Evolutionary conservation across 2,113 vertebrate species (phyloP), one percentile per base, ranked within the genome.

Genomic region (Cariama cristata): DNA sequence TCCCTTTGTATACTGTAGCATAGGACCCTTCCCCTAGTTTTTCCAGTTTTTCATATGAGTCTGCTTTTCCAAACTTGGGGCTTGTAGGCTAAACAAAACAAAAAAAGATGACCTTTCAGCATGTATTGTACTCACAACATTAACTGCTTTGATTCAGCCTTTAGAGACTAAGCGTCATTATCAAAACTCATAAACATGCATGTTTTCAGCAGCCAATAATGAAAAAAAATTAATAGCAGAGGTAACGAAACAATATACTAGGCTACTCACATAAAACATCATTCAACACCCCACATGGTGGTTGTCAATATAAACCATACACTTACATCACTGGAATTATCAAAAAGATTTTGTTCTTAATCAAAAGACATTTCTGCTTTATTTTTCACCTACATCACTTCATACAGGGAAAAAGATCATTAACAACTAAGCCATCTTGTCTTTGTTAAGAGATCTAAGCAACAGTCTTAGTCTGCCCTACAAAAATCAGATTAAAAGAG

Each of bases 1-100:
- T 99, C 74, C 99, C 99, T 98, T 99, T 99, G 98, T 99, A 99
- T 45, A 99, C 99, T 26, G 99, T 99, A 69, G 99, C 99, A 83
- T 99, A 99, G 62, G 99, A 99, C 17, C 99, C 99, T 96, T 99
- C 99, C 73, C 99, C 99, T 69, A 99, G 98, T 94, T 99, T 99
- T 97, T 99, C 99, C 96, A 99, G 98, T 97, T 99, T 99, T 96
- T 99, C 99, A 28, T 99, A 99, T 3, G 99, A 99, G 93, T 99
- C 99, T 67, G 99, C 99, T 97, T 99, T 99, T 95, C 99, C 99
- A 98, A 99, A 99, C 97, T 99, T 99, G 72, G 99, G 99, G 97
- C 99, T 99, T 55, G 99, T 99, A 26, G 99, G 99, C 99, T 99
- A 97, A 92, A 98, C 18, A 86, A 87, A 97, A 90, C 79, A 58